Conservation (phyloP, 2,113 vertebrate species). For the Piliocolobus tephrosceles region DNA sequence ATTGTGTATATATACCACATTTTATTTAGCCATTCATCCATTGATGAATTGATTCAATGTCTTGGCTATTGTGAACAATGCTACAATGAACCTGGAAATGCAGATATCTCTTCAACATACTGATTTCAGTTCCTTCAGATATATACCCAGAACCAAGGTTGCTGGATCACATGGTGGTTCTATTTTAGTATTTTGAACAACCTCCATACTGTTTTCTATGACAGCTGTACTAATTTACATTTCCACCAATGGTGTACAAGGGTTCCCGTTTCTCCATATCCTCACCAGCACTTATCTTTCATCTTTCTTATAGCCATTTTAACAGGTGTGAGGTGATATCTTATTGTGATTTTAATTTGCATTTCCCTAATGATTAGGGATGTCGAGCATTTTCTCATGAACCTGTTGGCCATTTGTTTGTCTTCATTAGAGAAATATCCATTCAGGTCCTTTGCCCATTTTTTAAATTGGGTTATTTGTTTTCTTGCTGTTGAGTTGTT, state of each 20-base stretch:
- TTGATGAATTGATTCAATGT: neutral
- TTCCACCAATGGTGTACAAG: neutral
- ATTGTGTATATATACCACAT: neutral
- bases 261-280: neutral
- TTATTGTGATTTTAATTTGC: neutral
- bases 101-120: neutral
- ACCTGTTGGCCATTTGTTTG: neutral
- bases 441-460: neutral
- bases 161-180: neutral
- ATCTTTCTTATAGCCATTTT: neutral
- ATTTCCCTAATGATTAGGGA: neutral
- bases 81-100: neutral
- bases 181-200: neutral
- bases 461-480: neutral
- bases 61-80: neutral
- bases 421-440: neutral
- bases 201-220: neutral
- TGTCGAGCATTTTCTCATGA: neutral
- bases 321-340: neutral
- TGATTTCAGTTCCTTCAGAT: neutral
- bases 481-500: neutral
- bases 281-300: neutral
- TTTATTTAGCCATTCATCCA: neutral
- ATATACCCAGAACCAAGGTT: neutral
- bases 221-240: neutral